phyloP scores from a whole-genome alignment of 2,888 invertebrate species.

The Lobophora halterata region DNA sequence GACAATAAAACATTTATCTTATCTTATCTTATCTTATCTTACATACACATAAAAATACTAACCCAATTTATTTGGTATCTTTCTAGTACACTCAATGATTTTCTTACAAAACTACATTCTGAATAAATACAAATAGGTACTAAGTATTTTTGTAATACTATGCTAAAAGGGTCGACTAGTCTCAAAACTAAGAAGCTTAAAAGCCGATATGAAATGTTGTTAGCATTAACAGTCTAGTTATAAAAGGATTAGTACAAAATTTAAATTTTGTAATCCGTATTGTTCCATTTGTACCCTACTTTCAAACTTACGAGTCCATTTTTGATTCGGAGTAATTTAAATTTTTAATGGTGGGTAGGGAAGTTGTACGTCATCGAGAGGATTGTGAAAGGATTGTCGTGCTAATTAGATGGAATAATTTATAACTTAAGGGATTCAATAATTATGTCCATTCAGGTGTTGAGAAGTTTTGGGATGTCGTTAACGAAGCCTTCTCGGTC shows the following conservation, averaged over 20 bases:
- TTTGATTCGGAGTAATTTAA: slow-evolving; percentile 24
- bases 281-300: slow-evolving; percentile 8
- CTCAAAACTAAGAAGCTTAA: slow-evolving; percentile 2
- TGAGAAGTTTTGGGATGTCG: slow-evolving; percentile 15
- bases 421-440: slow-evolving; percentile 24
- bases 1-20: too few species aligned
- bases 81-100: too few species aligned
- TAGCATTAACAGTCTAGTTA: slow-evolving; percentile 5
- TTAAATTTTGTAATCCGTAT: slow-evolving; percentile 19
- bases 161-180: background rate
- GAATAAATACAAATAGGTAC: too few species aligned
- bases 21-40: too few species aligned
- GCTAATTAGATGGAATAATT: slow-evolving; percentile 49
- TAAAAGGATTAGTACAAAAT: too few species aligned
- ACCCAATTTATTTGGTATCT: too few species aligned
- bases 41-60: too few species aligned
- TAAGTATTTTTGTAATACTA: too few species aligned
- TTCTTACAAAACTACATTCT: too few species aligned
- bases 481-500: too few species aligned
- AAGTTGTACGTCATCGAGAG: slow-evolving; percentile 40
- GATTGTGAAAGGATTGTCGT: slow-evolving; percentile 48
- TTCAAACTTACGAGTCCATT: slow-evolving; percentile 18
- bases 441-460: slow-evolving; percentile 24
- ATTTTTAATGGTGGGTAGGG: slow-evolving; percentile 38
- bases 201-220: slow-evolving; percentile 5